Conservation (phyloP, 2,888 invertebrate species). For the Spodoptera exigua region DNA sequence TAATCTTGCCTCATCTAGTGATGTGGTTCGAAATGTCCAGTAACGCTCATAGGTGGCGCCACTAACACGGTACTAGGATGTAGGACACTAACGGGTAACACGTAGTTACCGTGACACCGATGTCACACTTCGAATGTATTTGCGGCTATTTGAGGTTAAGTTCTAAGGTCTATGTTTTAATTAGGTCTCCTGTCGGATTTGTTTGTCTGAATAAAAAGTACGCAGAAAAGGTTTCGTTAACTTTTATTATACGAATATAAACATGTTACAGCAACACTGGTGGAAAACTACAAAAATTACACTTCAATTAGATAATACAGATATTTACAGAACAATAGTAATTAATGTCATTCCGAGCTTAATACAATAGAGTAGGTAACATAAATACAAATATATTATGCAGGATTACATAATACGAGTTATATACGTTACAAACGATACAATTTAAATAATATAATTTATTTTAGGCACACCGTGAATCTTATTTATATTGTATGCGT, state of each 20-base stretch:
- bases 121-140: no score
- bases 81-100: neutral
- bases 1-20: no score
- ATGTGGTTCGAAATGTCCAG: neutral
- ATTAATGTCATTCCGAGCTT: conserved; percentile 58
- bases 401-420: conserved; percentile 30
- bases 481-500: conserved; percentile 45
- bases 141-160: no score
- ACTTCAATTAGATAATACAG: conserved; percentile 69
- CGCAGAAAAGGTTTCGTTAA: conserved; percentile 68
- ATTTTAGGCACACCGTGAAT: conserved; percentile 62
- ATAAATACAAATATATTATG: conserved; percentile 48
- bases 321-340: conserved; percentile 75
- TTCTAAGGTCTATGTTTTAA: no score
- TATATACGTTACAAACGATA: conserved; percentile 44
- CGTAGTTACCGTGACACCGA: no score
- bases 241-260: conserved; percentile 85
- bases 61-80: conserved; percentile 1
- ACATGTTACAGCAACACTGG: conserved; percentile 82
- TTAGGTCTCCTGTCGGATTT: no score
- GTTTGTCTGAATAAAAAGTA: conserved; percentile 44
- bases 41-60: conserved; percentile 33
- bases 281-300: conserved; percentile 84
- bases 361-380: conserved; percentile 62
- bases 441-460: conserved; percentile 46